Base-by-base conservation (phyloP, 2,797 vertebrate genomes). In the Erethizon dorsatum region DNA sequence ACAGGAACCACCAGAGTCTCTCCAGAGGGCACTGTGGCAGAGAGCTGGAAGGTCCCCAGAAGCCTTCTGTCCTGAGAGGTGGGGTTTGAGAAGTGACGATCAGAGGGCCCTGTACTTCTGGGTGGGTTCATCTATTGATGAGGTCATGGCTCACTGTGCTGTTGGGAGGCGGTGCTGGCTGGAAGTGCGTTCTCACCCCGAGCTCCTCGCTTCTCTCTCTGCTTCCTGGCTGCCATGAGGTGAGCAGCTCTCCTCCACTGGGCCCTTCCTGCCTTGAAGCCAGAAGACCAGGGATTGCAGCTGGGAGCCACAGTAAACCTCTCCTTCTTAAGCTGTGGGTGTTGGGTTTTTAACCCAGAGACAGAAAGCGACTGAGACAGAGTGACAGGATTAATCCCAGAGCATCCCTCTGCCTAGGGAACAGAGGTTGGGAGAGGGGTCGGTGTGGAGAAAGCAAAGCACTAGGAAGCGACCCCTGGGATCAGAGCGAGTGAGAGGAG, bases 221-320 rank as follows among this genome's bases (percentile, higher is more conserved):
- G 69, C 37, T 24, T 73, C 69, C 37, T 22, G 10, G 20, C 69
- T 10, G 1, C 67, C 17, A 9, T 20, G 67, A 37, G 67, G 7
- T 9, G 33, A 18, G 33, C 33, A 28, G 15, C 69, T 67, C 18
- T 73, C 18, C 69, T 73, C 8, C 10, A 0, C 37, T 4, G 37
- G 69, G 20, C 20, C 20, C 63, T 33, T 33, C 63, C 63, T 65
- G 63, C 63, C 59, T 26, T 26, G 59, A 24, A 26, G 59, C 59
- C 22, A 7, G 33, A 0, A 2, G 33, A 4, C n/a, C 37, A 41
- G 69, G 33, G 37, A 11, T 71, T 9, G 1, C 1, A 8, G n/a
- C n/a, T 12, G 14, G 33, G n/a, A 71, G 67, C 18, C 18, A 4
- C 6, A 2, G 8, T 4, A 4, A 6, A 7, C n/a, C 37, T 24